Conservation (phyloP, 1,140 invertebrate genomes). For the Zaprionus tsacasi region DNA sequence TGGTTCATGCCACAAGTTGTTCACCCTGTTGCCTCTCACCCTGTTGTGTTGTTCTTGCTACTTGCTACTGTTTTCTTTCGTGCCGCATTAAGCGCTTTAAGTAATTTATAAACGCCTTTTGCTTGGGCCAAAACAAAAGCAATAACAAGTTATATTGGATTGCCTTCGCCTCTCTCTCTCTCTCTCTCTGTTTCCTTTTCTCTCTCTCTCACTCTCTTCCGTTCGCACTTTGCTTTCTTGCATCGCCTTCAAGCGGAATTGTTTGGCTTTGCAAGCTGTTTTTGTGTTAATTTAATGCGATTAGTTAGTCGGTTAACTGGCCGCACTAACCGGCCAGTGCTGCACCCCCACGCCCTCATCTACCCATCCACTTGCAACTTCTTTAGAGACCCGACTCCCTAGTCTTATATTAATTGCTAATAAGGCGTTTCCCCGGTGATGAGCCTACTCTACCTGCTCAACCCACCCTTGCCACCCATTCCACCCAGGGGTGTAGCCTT, state of each 20-base stretch:
- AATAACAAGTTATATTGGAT: constrained; percentile 77
- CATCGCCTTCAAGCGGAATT: constrained; percentile 32
- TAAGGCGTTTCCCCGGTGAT: constrained; percentile 17
- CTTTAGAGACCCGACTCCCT: not conserved
- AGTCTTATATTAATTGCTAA: constrained; percentile 22
- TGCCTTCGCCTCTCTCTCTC: constrained; percentile 39
- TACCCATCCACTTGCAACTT: not conserved
- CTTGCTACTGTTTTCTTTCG: constrained; percentile 42
- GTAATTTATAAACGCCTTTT: constrained; percentile 81
- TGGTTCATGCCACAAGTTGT: constrained; percentile 72
- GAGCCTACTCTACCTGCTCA: not conserved
- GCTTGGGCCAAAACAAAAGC: constrained; percentile 51
- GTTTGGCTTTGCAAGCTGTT: constrained; percentile 44
- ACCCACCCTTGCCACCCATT: not conserved
- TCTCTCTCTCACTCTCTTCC: constrained; percentile 15
- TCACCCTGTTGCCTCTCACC: constrained; percentile 5
- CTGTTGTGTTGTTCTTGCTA: constrained; percentile 24
- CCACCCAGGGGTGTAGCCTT: no score
- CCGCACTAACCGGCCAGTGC: not conserved
- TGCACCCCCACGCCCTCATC: not conserved
- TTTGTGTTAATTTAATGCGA: constrained; percentile 76
- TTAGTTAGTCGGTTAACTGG: constrained; percentile 53
- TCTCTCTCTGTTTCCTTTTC: constrained; percentile 8
- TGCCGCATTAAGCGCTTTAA: constrained; percentile 74
- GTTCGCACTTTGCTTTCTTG: constrained; percentile 40